These are phyloP conservation scores for Saxidomus purpurata DNA, from an alignment of 1,140 invertebrate genomes.

Conservation along the genomic window DNA sequence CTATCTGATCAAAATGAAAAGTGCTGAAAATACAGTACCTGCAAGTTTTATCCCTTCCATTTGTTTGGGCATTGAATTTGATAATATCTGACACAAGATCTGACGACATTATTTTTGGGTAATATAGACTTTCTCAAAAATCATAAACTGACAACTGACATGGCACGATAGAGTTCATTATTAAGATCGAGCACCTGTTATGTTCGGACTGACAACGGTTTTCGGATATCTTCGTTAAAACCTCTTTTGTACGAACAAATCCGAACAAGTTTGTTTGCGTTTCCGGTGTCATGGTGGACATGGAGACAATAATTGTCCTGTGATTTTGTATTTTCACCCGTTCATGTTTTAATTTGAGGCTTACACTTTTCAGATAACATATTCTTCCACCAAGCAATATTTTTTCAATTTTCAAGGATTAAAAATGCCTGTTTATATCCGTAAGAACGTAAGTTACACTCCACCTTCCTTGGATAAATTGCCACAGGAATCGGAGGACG, in stretches of 20 bases:
- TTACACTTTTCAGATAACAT: too few relatives aligned
- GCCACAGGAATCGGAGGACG: slow-evolving; percentile 82
- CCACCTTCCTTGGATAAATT: slow-evolving; percentile 80
- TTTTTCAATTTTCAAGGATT: background rate
- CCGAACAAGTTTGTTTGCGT: slow-evolving; percentile 70
- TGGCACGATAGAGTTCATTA: slow-evolving; percentile 19
- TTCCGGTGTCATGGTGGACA: slow-evolving; percentile 75
- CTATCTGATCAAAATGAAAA: too few relatives aligned
- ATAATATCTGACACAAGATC: slow-evolving; percentile 77
- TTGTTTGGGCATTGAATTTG: slow-evolving; percentile 80
- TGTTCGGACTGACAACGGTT: background rate
- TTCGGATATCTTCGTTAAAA: background rate
- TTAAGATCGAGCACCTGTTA: slow-evolving; percentile 61
- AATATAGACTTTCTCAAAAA: background rate
- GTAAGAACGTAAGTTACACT: slow-evolving; percentile 81
- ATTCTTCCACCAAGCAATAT: too few relatives aligned
- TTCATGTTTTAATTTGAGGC: background rate
- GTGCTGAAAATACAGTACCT: too few relatives aligned
- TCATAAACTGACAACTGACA: slow-evolving; percentile 3
- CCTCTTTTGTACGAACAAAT: background rate
- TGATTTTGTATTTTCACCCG: background rate
- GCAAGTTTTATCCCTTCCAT: slow-evolving; percentile 82
- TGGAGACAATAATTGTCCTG: slow-evolving; percentile 66
- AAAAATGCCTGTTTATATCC: slow-evolving; percentile 83
- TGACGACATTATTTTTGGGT: slow-evolving; percentile 66